Conservation (phyloP, 1,140 invertebrate species). For the Drosophila albomicans region DNA sequence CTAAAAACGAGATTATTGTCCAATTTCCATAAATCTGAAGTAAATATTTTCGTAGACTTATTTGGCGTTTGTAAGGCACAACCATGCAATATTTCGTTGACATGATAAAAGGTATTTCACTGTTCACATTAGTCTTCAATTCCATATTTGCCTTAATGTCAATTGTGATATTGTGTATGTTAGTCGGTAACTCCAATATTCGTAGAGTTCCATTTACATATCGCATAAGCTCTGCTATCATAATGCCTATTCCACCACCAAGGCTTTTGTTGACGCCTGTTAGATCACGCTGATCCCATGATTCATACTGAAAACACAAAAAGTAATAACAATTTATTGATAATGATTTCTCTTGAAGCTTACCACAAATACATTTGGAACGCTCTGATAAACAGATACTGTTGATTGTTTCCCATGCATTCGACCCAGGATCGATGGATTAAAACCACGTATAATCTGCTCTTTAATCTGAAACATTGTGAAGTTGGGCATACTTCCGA, state of each 20-base stretch:
- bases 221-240: slow-evolving; percentile 4
- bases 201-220: not conserved
- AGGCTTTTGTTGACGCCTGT: not conserved
- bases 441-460: not conserved
- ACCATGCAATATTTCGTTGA: slow-evolving; percentile 13
- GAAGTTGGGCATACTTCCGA: not conserved
- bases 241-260: slow-evolving; percentile 4
- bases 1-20: no score
- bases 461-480: not conserved
- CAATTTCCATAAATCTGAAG: no score
- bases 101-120: not conserved
- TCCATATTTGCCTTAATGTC: slow-evolving; percentile 8
- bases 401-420: not conserved
- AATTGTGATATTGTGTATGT: not conserved
- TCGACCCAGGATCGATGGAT: not conserved
- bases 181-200: not conserved
- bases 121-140: not conserved
- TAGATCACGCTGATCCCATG: slow-evolving; percentile 1
- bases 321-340: not conserved
- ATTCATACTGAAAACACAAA: slow-evolving; percentile 15
- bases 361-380: slow-evolving; percentile 21
- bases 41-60: not conserved
- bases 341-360: not conserved
- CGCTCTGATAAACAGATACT: not conserved
- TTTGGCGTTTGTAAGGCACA: not conserved